These are phyloP conservation scores for Mellilla xanthometata DNA, from an alignment of 2,888 invertebrate genomes.

Conservation along the genomic window DNA sequence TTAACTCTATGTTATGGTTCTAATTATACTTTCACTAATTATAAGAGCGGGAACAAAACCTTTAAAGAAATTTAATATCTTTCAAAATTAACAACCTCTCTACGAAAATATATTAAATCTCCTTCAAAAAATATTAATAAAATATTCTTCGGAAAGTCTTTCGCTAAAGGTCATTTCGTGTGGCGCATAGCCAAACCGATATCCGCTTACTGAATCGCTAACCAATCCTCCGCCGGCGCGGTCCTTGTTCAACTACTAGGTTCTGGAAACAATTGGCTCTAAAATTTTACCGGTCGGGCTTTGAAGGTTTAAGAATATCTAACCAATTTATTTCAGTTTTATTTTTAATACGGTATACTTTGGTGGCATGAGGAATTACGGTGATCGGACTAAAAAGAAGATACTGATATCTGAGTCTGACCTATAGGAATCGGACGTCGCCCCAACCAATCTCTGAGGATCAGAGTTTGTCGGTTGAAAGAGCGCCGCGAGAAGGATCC, in stretches of 20 bases:
- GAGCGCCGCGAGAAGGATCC: constrained; percentile 21
- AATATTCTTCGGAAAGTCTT: constrained; percentile 14
- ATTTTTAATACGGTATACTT: constrained; percentile 13
- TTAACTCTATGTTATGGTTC: constrained; percentile 18
- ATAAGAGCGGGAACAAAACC: constrained; percentile 18
- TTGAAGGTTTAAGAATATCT: constrained; percentile 25
- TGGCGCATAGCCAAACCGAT: constrained; percentile 22
- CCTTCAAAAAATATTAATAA: constrained; percentile 11
- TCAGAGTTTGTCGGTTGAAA: constrained; percentile 23
- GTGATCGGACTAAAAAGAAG: constrained; percentile 28
- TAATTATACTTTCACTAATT: constrained; percentile 21
- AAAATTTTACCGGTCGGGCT: constrained; percentile 21
- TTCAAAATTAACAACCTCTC: no score
- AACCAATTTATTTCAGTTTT: constrained; percentile 19
- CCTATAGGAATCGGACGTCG: constrained; percentile 33
- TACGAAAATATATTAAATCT: no score
- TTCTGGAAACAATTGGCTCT: constrained; percentile 30
- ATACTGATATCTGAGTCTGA: constrained; percentile 21
- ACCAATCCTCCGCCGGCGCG: constrained; percentile 22
- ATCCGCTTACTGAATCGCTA: constrained; percentile 21
- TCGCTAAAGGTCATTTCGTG: constrained; percentile 9
- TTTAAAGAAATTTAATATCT: no score
- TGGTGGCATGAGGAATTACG: constrained; percentile 31
- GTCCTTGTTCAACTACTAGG: constrained; percentile 18
- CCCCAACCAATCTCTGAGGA: constrained; percentile 27